Evolutionary conservation across 2,888 invertebrate genomes (phyloP), one percentile per base, ranked within the genome.

Genomic region (Celastrina argiolus): DNA sequence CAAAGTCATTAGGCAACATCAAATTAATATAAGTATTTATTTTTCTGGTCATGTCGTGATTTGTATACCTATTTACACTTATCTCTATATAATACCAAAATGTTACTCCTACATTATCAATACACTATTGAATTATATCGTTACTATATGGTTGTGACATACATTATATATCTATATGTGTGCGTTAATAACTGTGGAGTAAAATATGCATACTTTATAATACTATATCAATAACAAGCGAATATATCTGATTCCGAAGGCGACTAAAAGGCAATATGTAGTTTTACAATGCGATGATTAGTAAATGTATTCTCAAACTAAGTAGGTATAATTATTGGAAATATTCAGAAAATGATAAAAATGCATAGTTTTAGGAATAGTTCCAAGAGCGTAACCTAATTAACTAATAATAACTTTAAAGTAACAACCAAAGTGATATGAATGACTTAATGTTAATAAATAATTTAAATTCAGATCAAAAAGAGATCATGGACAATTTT

Each of bases 151-250:
- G 34, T 34, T 59, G 59, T 59, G 59, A 34, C 31, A 16, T 66
- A 67, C 64, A 56, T 58, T 28, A 56, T 70, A 71, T 65, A 68
- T 68, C 68, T 68, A 65, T 71, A 45, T 66, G 22, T 56, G 71
- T 70, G 71, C 71, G 41, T 65, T 58, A 68, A 58, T 68, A 71
- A 71, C 70, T 71, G 70, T 69, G 68, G 66, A 16, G 56, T 67
- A 69, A 66, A 68, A 58, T 22, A 65, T 65, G 56, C 56, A 36
- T 28, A 39, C 7, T 56, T 26, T 22, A 36, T 56, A 36, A 18
- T 34, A 56, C 56, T 65, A 56, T 65, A 56, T 56, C 45, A 45
- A 41, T 65, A 65, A 65, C 56, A 65, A 65, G 56, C 28, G 31
- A 65, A 65, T 65, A 58, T 41, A 65, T 56, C n/a, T 65, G 36